Evolutionary conservation across 2,113 vertebrate species (phyloP), one percentile per base, ranked within the genome.

Genomic region (Myrmophylax atrothorax): DNA sequence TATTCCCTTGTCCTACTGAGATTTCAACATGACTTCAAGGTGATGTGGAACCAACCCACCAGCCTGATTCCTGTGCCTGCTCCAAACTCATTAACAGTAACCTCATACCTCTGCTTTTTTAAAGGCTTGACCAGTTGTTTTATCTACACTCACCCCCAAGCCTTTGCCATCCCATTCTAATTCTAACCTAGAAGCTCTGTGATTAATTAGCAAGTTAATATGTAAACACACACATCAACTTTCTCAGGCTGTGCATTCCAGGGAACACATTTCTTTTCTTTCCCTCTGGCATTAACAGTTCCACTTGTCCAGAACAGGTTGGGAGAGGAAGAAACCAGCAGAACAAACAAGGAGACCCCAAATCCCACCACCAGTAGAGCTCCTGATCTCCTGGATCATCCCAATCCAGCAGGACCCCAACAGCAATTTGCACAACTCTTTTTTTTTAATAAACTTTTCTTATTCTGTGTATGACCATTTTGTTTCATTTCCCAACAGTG

Each of bases 141-240:
- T 50, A 9, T n/a, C 49, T 78, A 1, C 18, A n/a, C 11, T 56
- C 35, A 46, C 9, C 38, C 74, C 67, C 56, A 64, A 35, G 62
- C 15, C 67, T 74, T 23, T 64, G 24, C 18, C 50, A 73, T n/a
- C 15, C 44, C 25, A 31, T 29, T 50, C n/a, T 5, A 81, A 47
- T 14, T 42, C 26, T 33, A 69, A 50, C 23, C 72, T 31, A 56
- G 11, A 64, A 52, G 38, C n/a, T 64, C 31, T 56, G 31, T 46
- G 40, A 70, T 28, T 52, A 40, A n/a, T 73, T 31, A 69, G 10
- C 25, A 58, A 84, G 14, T 18, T 58, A 18, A 10, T 31, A 66
- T 0, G 5, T 73, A n/a, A 84, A 77, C 42, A 49, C 0, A n/a
- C 10, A 38, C 1, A 46, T 14, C 10, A 44, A 2, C 14, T 37